Base-by-base conservation (phyloP, 2,797 vertebrate species). In the Botia kubotai region DNA sequence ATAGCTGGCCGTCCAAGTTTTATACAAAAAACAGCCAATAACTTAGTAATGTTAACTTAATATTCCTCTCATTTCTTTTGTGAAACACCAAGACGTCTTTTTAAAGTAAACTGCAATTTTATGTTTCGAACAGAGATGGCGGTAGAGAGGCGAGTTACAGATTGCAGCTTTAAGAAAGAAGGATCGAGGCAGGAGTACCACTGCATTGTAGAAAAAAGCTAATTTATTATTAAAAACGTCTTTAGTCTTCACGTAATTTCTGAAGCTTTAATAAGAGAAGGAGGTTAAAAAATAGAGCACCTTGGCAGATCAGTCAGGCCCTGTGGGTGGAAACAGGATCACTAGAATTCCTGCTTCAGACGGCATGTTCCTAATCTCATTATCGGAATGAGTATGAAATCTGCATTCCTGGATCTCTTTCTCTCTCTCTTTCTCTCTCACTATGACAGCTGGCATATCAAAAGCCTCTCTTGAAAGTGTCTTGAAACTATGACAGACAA, bases 351-450 rank as follows among this genome's bases (percentile, higher is more conserved):
- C 85, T 90, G 74, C 80, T 81, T 89, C 60, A 80, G 86, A 90
- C 81, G 84, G 78, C 86, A 89, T 76, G 29, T 90, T 83, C 84
- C 88, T 92, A 93, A 94, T 94, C 92, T 92, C 85, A 92, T 94
- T 93, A 94, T 92, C 90, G 87, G 78, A 74, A 79, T 91, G 89
- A 87, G 91, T 90, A 92, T 91, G 88, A 92, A 91, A 91, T 90
- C 88, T 89, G 87, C 92, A 93, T 93, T 94, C 92, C 90, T 85
- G 72, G 71, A 80, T 76, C 79, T 72, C 65, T 60, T 80, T 23
- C 26, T 58, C 79, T 62, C 53, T 58, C 57, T 29, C 70, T 63
- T 48, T 0, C 12, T 39, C 36, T 39, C 36, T 39, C 36, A 6
- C 36, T 67, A 82, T 63, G 85, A 86, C 2, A 72, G 78, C 57